phyloP scores from a whole-genome alignment of 2,888 invertebrate species.

The Chaetogeoica ovagalla region DNA sequence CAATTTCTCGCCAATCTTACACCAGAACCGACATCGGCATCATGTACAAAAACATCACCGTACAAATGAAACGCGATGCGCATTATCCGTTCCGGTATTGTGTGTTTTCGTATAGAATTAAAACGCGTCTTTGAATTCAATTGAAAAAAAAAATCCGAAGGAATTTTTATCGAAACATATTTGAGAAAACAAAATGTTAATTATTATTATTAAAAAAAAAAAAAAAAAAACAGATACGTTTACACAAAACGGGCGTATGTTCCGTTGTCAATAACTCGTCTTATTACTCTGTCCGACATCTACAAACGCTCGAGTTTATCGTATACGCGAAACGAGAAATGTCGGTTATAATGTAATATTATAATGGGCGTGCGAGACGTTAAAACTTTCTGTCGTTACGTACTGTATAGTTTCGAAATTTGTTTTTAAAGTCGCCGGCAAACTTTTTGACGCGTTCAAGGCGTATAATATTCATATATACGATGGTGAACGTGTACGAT shows the following conservation, averaged over 20 bases:
- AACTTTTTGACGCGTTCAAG: conserved; percentile 13
- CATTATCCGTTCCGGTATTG: too few species aligned
- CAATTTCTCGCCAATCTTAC: conserved; percentile 10
- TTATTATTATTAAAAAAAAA: too few species aligned
- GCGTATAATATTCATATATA: not conserved
- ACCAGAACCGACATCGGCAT: not conserved
- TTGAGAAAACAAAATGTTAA: too few species aligned
- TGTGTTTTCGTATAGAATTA: too few species aligned
- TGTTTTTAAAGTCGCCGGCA: conserved; percentile 11
- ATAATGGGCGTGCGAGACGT: not conserved
- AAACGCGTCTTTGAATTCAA: too few species aligned
- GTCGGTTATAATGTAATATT: not conserved
- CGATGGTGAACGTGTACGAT: not conserved
- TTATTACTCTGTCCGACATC: not conserved
- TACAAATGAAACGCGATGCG: not conserved
- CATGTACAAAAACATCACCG: not conserved
- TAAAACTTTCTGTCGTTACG: conserved; percentile 21
- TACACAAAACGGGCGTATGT: not conserved
- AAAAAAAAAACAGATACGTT: not conserved
- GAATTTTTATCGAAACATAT: too few species aligned
- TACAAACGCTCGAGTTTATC: conserved; percentile 7
- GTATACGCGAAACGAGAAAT: conserved; percentile 11
- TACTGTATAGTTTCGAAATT: conserved; percentile 6
- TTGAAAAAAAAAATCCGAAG: too few species aligned
- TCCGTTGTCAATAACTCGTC: not conserved